Percentiles rank a stretch among this genome's conserved stretches.
Conservation (phyloP, 2,888 invertebrate genomes). For the Cacoxenus indagator region DNA sequence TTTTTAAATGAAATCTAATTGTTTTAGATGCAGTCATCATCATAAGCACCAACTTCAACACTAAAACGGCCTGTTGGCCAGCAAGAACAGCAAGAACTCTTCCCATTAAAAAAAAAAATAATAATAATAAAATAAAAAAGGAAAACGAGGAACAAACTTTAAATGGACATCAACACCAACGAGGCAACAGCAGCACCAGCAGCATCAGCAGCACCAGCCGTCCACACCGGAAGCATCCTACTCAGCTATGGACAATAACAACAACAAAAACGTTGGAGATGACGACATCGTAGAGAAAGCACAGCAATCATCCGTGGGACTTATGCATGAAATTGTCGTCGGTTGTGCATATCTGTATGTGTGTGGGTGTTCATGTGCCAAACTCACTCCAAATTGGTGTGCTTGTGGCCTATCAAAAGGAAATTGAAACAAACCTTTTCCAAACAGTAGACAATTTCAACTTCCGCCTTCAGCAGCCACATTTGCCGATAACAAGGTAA, state of each 20-base stretch:
- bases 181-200: not conserved
- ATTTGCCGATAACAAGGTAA: conserved; percentile 17
- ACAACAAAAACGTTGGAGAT: conserved; percentile 8
- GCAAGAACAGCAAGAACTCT: not conserved
- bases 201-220: conserved; percentile 1
- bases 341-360: conserved; percentile 47
- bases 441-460: conserved; percentile 21
- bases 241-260: conserved; percentile 5
- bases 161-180: not conserved
- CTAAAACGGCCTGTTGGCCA: conserved; percentile 26
- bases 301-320: conserved; percentile 24
- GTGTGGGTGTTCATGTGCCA: not conserved
- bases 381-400: not conserved
- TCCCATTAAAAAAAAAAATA: not conserved
- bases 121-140: conserved; percentile 15
- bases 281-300: conserved; percentile 51
- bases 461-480: conserved; percentile 4
- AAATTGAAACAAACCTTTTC: conserved; percentile 58
- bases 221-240: conserved; percentile 19
- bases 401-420: conserved; percentile 62
- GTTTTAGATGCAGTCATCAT: conserved; percentile 63
- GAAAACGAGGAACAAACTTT: not conserved
- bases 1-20: conserved; percentile 62
- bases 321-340: conserved; percentile 61
- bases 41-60: conserved; percentile 38